phyloP scores from a whole-genome alignment of 2,888 invertebrate species.

The Marronus borbonicus region DNA sequence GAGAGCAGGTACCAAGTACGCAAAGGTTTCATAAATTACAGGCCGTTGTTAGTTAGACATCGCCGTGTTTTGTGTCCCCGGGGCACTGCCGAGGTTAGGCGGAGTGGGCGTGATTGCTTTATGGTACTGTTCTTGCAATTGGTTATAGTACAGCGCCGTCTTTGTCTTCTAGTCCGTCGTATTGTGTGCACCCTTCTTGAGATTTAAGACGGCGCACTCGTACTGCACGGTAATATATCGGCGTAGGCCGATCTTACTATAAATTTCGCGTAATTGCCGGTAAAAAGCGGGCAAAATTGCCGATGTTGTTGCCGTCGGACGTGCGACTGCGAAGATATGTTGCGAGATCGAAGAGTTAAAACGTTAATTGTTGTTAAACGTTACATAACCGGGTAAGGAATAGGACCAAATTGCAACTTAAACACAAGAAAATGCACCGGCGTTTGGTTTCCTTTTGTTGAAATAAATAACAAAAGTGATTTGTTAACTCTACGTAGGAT shows the following conservation, averaged over 20 bases:
- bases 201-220: not conserved
- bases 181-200: not conserved
- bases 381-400: too few species aligned
- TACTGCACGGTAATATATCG: slow-evolving; percentile 21
- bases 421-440: too few species aligned
- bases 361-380: too few species aligned
- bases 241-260: slow-evolving; percentile 12
- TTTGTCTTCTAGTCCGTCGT: slow-evolving; percentile 39
- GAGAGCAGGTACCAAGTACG: slow-evolving; percentile 42
- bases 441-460: too few species aligned
- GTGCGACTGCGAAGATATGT: not conserved
- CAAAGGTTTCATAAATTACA: slow-evolving; percentile 57
- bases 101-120: slow-evolving; percentile 62
- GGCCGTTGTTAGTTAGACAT: slow-evolving; percentile 56
- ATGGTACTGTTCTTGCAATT: slow-evolving; percentile 60
- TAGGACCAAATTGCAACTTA: too few species aligned
- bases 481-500: too few species aligned
- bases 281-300: slow-evolving; percentile 21
- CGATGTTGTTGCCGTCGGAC: slow-evolving; percentile 3
- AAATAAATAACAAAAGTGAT: too few species aligned
- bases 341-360: too few species aligned
- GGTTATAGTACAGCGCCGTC: slow-evolving; percentile 52
- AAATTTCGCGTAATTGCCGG: slow-evolving; percentile 25
- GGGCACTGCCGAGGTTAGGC: slow-evolving; percentile 60
- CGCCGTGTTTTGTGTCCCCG: slow-evolving; percentile 56